Percentiles rank a stretch among this genome's conserved stretches.
These are phyloP conservation scores for Micromesistius poutassou DNA, from an alignment of 2,797 vertebrate genomes.

Conservation along the genomic window DNA sequence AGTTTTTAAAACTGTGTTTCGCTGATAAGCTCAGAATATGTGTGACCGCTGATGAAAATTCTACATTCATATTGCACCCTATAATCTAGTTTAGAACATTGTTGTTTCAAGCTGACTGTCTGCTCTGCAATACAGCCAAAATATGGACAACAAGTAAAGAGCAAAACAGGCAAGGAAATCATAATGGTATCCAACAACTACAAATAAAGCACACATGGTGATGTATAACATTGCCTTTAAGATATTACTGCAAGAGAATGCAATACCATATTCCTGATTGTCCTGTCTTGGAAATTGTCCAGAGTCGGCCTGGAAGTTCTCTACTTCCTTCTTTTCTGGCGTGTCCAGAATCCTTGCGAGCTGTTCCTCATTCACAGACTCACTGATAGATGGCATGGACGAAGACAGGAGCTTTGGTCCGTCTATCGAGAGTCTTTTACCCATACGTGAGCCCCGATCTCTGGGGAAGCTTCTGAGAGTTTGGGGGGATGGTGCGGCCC, in stretches of 20 bases:
- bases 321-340: slow-evolving; percentile 34
- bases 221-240: slow-evolving; percentile 74
- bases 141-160: slow-evolving; percentile 86
- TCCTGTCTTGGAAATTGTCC: slow-evolving; percentile 30
- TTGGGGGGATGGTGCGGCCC: slow-evolving; percentile 47
- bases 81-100: slow-evolving; percentile 26
- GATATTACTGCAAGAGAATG: slow-evolving; percentile 70
- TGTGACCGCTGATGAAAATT: background rate
- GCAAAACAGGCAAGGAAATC: slow-evolving; percentile 88
- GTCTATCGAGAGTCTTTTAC: slow-evolving; percentile 49
- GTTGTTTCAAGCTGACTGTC: slow-evolving; percentile 51
- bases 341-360: slow-evolving; percentile 29
- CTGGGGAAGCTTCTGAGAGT: slow-evolving; percentile 22
- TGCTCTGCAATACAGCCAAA: slow-evolving; percentile 81
- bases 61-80: background rate
- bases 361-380: slow-evolving; percentile 65
- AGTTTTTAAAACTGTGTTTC: too few species aligned
- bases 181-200: slow-evolving; percentile 81
- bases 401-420: slow-evolving; percentile 45
- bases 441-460: slow-evolving; percentile 20
- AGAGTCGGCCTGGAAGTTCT: slow-evolving; percentile 10
- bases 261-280: slow-evolving; percentile 42
- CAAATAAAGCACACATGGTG: slow-evolving; percentile 82
- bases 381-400: slow-evolving; percentile 69
- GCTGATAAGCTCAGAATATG: background rate